Percentiles rank a stretch among this genome's conserved stretches.
These are phyloP conservation scores for Nicator chloris DNA, from an alignment of 2,113 vertebrate genomes.

Conservation along the genomic window DNA sequence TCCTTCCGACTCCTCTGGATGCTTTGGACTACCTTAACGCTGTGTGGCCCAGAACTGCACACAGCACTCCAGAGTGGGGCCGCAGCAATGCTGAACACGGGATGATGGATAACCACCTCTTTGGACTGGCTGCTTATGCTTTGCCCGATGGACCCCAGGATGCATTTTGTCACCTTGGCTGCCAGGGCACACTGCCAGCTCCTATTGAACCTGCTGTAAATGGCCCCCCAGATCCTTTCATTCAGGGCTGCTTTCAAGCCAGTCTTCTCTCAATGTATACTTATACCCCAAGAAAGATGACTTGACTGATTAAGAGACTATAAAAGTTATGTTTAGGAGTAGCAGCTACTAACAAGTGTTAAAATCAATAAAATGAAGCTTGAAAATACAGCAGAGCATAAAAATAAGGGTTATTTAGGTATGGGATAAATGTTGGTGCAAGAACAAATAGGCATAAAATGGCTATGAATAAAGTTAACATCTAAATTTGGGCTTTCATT, in stretches of 20 bases:
- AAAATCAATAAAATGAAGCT: not conserved
- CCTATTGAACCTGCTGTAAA: not conserved
- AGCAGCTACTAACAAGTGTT: not conserved
- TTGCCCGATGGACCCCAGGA: not conserved
- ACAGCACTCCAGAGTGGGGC: not conserved
- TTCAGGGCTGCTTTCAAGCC: not conserved
- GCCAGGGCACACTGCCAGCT: not conserved
- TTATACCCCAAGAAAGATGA: not conserved
- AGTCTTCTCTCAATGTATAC: not conserved
- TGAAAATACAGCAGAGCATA: not conserved
- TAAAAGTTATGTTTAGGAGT: not conserved
- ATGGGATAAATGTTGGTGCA: not conserved
- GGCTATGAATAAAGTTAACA: not conserved
- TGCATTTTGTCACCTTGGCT: not conserved
- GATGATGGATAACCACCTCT: not conserved
- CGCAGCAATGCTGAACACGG: not conserved
- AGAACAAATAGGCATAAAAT: not conserved
- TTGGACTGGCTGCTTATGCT: not conserved
- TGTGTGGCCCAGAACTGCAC: not conserved
- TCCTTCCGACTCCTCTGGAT: not conserved
- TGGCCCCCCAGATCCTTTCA: not conserved
- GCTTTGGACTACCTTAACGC: fast-evolving
- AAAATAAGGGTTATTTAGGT: not conserved
- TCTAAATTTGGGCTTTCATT: not conserved
- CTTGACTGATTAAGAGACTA: not conserved